Evolutionary conservation across 35 echinoderm and acorn worm genomes (phyloP), one percentile per base, ranked within the genome.

Genomic region (Ophioderma brevispina): DNA sequence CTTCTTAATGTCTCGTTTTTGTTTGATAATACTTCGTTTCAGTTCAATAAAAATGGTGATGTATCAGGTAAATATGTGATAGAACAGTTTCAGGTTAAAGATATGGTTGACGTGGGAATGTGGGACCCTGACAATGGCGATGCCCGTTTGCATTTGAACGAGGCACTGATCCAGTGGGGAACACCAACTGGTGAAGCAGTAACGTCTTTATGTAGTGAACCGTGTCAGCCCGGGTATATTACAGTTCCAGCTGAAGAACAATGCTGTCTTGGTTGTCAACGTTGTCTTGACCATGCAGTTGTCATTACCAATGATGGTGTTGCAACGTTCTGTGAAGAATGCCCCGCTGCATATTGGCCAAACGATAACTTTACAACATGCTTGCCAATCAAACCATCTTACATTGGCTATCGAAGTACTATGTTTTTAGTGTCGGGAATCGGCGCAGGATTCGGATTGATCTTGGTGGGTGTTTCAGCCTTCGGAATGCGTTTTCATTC

Each of bases 11-110:
- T n/a, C n/a, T n/a, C n/a, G n/a, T n/a, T n/a, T n/a, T n/a, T n/a
- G n/a, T n/a, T n/a, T n/a, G n/a, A n/a, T n/a, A n/a, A n/a, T n/a
- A n/a, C n/a, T n/a, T n/a, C n/a, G n/a, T n/a, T n/a, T n/a, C 76
- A 75, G 14, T 88, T 88, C 32, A 75, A 88, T 21, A 42, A 36
- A 36, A 38, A 19, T 33, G 86, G 76, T 15, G 86, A 88, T 77
- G 36, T 41, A 19, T 15, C 37, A 32, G 86, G 86, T 21, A 88
- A 79, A 78, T 79, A 38, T 70, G 38, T 40, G 23, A 77, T 88
- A n/a, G 19, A 77, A 0, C 78, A 76, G 37, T 42, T 88, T 8
- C 64, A 89, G 36, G 31, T 25, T 23, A 34, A 50, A 30, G 46
- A 64, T 81, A 78, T 30, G 13, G 78, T 46, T 8, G 17, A 46